phyloP scores from a whole-genome alignment of 2,113 vertebrate species.

The Abramis brama region DNA sequence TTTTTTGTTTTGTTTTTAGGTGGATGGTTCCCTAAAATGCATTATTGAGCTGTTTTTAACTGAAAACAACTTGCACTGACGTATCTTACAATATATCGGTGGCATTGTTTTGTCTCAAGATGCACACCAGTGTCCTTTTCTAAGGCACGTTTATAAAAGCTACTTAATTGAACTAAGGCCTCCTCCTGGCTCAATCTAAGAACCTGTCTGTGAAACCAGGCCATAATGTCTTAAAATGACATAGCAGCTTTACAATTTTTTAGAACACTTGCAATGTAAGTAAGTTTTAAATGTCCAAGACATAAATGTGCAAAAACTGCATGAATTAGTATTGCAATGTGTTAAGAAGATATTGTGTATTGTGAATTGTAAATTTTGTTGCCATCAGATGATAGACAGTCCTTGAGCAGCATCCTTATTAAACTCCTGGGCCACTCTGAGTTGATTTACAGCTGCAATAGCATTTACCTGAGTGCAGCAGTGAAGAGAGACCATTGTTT shows the following conservation, averaged over 20 bases:
- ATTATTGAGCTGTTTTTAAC: no score
- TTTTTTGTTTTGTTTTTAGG: background rate
- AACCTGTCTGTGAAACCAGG: no score
- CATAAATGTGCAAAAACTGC: background rate
- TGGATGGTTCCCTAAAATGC: background rate
- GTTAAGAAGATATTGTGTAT: background rate
- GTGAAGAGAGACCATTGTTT: background rate
- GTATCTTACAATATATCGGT: no score
- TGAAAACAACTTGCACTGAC: no score
- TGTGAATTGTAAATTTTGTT: background rate
- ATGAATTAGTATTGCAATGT: background rate
- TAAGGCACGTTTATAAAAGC: no score
- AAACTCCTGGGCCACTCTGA: background rate
- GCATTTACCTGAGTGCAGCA: background rate
- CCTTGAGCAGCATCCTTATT: background rate
- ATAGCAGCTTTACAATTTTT: background rate
- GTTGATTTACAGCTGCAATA: background rate
- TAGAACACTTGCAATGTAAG: background rate
- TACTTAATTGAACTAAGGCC: no score
- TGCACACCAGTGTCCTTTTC: no score
- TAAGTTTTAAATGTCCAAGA: background rate
- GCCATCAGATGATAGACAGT: background rate
- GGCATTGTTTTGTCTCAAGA: no score
- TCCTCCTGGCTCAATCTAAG: no score
- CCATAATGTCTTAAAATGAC: background rate